Conservation (phyloP, 2,113 vertebrate species). For the Mustela nigripes region DNA sequence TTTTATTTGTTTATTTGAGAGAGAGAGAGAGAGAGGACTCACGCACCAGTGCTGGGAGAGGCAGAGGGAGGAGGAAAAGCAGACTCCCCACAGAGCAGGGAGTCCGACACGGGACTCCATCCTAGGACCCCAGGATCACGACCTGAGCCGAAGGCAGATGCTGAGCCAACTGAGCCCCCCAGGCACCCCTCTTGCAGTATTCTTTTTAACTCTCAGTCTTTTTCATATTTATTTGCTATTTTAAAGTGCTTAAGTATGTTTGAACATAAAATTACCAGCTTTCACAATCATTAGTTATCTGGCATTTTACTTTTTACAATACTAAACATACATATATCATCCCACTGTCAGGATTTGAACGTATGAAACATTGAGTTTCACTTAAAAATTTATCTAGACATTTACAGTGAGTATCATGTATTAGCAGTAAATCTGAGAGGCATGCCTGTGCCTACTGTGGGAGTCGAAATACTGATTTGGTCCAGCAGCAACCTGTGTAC, state of each 20-base stretch:
- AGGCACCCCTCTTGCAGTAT: background rate
- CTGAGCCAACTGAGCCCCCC: background rate
- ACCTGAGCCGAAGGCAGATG: background rate
- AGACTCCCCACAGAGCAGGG: background rate
- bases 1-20: background rate
- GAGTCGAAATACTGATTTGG: background rate
- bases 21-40: background rate
- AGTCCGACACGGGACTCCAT: background rate
- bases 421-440: background rate
- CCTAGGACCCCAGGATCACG: background rate
- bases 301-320: slow-evolving; percentile 29
- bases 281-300: slow-evolving; percentile 48
- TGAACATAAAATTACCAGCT: slow-evolving; percentile 47
- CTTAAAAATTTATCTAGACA: slow-evolving; percentile 13
- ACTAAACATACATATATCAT: background rate
- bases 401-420: background rate
- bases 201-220: slow-evolving; percentile 42
- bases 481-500: background rate
- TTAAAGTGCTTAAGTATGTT: slow-evolving; percentile 40
- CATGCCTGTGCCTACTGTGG: background rate
- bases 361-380: slow-evolving; percentile 11
- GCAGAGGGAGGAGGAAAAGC: background rate
- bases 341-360: slow-evolving; percentile 6
- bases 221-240: slow-evolving; percentile 34
- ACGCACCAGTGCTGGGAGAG: background rate